Evolutionary conservation across 1,140 invertebrate species (phyloP).

Genomic region (Eufriesea mexicana): DNA sequence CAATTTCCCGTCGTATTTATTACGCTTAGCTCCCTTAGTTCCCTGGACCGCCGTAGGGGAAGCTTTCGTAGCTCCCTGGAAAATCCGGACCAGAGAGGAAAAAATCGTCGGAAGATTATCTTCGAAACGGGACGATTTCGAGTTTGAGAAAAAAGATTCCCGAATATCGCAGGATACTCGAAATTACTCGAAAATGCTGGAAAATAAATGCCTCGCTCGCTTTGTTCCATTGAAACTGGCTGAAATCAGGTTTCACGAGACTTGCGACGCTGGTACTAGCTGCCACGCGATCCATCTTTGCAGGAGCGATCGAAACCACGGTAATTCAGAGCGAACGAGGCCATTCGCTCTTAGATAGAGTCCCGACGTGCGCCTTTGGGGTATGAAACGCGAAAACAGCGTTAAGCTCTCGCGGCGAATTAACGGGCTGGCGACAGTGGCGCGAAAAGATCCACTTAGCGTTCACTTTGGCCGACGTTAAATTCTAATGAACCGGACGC

Average conservation of each 20-base stretch:
- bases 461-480: constrained; percentile 61
- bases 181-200: too few species aligned
- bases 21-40: neutral
- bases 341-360: neutral
- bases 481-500: constrained; percentile 66
- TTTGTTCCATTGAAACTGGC: too few species aligned
- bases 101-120: too few species aligned
- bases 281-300: neutral
- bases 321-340: neutral
- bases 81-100: too few species aligned
- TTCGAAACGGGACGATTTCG: too few species aligned
- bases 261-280: neutral
- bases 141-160: too few species aligned
- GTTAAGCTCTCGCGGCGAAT: constrained; percentile 14
- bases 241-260: too few species aligned
- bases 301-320: neutral
- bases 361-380: too few species aligned
- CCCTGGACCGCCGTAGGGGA: too few species aligned
- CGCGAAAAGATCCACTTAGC: constrained; percentile 67
- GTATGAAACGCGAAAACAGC: neutral
- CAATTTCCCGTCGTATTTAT: neutral
- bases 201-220: too few species aligned
- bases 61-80: neutral
- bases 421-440: constrained; percentile 21
- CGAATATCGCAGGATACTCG: too few species aligned